These are phyloP conservation scores for Papilio xuthus DNA, from an alignment of 1,140 invertebrate genomes.

Conservation along the genomic window DNA sequence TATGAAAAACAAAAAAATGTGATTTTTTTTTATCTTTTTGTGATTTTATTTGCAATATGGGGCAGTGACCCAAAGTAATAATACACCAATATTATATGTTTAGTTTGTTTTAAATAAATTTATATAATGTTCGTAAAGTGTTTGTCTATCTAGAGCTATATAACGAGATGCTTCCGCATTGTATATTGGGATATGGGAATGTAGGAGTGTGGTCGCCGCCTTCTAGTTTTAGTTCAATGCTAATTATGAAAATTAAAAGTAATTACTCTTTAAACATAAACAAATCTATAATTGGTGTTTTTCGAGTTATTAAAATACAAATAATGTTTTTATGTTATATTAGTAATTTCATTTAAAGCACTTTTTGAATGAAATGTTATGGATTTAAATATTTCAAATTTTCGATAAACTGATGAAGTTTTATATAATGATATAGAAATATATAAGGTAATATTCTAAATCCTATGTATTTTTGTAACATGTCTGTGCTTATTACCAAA, in stretches of 20 bases:
- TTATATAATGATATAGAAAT: neutral
- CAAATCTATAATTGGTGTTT: neutral
- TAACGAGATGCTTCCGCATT: constrained; percentile 32
- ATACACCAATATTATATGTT: constrained; percentile 27
- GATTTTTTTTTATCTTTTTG: constrained; percentile 15
- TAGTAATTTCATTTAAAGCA: neutral
- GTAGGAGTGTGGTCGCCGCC: neutral
- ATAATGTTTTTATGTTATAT: neutral
- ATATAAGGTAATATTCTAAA: constrained; percentile 18
- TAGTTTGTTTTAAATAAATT: constrained; percentile 27
- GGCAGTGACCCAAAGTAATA: constrained; percentile 11
- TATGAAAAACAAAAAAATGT: constrained; percentile 2
- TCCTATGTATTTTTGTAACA: constrained; percentile 25
- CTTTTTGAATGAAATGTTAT: neutral
- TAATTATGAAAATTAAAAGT: constrained; percentile 1
- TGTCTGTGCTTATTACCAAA: constrained; percentile 34
- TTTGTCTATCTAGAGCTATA: constrained; percentile 26
- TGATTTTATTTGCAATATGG: constrained; percentile 29
- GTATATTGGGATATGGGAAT: neutral
- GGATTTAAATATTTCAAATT: neutral
- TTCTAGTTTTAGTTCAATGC: constrained; percentile 11
- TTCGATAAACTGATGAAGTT: neutral
- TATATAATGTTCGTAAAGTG: constrained; percentile 1
- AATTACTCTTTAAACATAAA: neutral
- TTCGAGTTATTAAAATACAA: neutral